Percentiles rank a stretch among this genome's conserved stretches.
phyloP scores from a whole-genome alignment of 2,797 vertebrate species.

The Chromobotia macracanthus region DNA sequence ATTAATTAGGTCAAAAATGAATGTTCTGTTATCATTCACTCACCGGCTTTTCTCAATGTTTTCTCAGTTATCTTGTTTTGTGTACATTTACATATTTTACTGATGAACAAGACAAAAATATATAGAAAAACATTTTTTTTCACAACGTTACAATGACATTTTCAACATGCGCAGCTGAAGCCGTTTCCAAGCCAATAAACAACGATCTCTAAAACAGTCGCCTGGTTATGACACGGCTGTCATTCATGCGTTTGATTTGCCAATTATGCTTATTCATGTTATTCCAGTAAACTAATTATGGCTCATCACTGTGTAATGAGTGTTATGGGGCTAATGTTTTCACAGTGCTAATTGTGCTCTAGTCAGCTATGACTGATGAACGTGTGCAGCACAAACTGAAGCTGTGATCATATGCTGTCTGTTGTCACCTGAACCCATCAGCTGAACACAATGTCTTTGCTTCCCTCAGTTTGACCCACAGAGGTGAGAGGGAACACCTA shows the following conservation, averaged over 20 bases:
- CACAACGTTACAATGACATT: neutral
- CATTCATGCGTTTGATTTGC: conserved; percentile 54
- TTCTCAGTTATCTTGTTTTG: too few relatives aligned
- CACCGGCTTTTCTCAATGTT: too few relatives aligned
- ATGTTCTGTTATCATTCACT: too few relatives aligned
- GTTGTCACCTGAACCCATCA: conserved; percentile 6
- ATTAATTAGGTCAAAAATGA: too few relatives aligned
- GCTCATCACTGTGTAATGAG: conserved; percentile 48
- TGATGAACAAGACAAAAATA: too few relatives aligned
- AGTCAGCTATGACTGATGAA: conserved; percentile 35
- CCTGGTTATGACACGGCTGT: conserved; percentile 40
- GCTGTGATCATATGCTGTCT: conserved; percentile 1
- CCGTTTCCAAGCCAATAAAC: neutral
- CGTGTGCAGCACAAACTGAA: conserved; percentile 44
- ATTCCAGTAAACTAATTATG: conserved; percentile 56
- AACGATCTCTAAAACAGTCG: conserved; percentile 7
- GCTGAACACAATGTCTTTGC: neutral
- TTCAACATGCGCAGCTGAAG: neutral
- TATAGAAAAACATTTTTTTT: too few relatives aligned
- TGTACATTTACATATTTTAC: too few relatives aligned
- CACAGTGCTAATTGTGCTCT: conserved; percentile 39
- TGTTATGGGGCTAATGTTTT: conserved; percentile 45
- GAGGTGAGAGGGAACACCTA: neutral
- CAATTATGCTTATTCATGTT: conserved; percentile 54
- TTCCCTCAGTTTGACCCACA: neutral